Conservation (phyloP, 2,797 vertebrate genomes). For the Gymnoscopelus braueri region DNA sequence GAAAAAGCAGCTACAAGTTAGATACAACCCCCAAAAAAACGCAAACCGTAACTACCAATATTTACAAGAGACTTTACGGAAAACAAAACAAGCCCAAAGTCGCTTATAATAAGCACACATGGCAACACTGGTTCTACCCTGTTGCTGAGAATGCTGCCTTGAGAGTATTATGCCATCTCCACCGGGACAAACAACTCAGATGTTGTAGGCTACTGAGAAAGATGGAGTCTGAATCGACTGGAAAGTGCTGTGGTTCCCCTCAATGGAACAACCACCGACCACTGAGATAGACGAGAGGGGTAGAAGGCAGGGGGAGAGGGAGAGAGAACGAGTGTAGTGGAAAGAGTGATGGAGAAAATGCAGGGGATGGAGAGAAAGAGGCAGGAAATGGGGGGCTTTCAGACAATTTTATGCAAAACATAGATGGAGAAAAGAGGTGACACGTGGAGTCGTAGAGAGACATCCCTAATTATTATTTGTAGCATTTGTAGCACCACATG, state of each 20-base stretch:
- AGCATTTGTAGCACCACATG: too few species aligned
- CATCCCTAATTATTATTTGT: too few species aligned
- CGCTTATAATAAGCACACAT: too few species aligned
- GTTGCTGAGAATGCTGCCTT: too few species aligned
- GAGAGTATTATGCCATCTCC: too few species aligned
- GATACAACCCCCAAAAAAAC: too few species aligned
- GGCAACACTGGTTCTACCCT: too few species aligned
- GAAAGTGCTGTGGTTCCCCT: constrained; percentile 67
- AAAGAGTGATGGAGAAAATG: constrained; percentile 22
- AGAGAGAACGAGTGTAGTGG: not conserved
- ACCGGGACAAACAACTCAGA: too few species aligned
- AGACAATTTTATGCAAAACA: not conserved
- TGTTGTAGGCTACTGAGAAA: constrained; percentile 18
- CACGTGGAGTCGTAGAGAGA: constrained; percentile 2
- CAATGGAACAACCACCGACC: constrained; percentile 47
- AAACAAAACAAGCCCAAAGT: too few species aligned
- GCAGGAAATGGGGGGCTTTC: not conserved
- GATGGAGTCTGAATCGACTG: constrained; percentile 48
- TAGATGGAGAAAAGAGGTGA: constrained; percentile 10
- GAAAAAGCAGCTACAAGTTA: too few species aligned
- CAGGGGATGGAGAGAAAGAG: constrained; percentile 15
- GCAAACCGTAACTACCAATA: too few species aligned
- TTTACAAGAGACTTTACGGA: too few species aligned
- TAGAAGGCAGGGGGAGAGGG: constrained; percentile 9
- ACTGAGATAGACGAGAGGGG: constrained; percentile 21